phyloP scores from a whole-genome alignment of 2,797 vertebrate genomes.

The Centropyge bicolor region DNA sequence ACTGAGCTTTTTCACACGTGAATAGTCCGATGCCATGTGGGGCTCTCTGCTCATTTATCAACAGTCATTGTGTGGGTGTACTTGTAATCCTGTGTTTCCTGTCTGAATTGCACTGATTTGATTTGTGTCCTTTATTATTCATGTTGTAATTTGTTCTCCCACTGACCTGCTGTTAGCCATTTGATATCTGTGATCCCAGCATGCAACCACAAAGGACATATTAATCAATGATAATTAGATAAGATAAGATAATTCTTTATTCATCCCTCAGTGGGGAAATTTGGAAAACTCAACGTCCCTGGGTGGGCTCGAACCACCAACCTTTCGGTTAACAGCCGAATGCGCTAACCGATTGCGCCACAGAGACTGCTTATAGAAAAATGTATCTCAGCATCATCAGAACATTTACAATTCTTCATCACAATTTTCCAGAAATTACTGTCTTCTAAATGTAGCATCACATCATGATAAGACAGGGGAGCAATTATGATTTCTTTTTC shows the following conservation, averaged over 20 bases:
- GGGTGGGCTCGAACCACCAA: too few species aligned
- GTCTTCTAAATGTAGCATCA: neutral
- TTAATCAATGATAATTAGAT: neutral
- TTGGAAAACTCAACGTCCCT: too few species aligned
- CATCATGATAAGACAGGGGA: neutral
- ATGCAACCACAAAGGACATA: neutral
- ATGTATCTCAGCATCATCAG: conserved; percentile 64
- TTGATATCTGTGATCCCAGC: neutral
- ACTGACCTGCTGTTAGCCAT: neutral
- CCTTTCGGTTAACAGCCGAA: too few species aligned
- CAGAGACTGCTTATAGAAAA: too few species aligned
- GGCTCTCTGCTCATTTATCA: conserved; percentile 35
- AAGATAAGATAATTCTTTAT: too few species aligned
- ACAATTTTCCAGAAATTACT: neutral
- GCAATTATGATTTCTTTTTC: neutral
- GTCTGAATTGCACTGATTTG: conserved; percentile 26
- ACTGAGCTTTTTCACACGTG: conserved; percentile 40
- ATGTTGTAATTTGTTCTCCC: neutral
- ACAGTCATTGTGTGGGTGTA: conserved; percentile 16
- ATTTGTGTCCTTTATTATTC: conserved; percentile 36
- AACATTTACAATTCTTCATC: neutral
- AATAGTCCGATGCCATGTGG: conserved; percentile 20
- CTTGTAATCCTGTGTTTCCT: conserved; percentile 19
- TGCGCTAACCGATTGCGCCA: too few species aligned
- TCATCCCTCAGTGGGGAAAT: too few species aligned